These are phyloP conservation scores for Pseudois nayaur DNA, from an alignment of 2,113 vertebrate species.

Conservation along the genomic window DNA sequence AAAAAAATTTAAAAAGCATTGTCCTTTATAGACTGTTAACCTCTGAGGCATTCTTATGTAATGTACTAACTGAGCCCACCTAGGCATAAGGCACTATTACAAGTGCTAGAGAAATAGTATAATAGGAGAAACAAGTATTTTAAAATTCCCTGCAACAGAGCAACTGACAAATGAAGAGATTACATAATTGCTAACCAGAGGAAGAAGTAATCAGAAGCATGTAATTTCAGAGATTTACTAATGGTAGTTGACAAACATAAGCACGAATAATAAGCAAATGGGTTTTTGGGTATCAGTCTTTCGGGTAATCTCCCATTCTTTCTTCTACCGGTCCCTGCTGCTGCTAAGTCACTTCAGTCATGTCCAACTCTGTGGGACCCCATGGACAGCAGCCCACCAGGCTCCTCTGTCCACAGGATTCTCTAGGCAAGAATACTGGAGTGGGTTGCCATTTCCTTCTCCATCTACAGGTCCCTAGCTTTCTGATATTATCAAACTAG, in stretches of 20 bases:
- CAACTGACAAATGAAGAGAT: neutral
- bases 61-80: neutral
- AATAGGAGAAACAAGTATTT: neutral
- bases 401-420: neutral
- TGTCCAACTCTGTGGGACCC: neutral
- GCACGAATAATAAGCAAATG: neutral
- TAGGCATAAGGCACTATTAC: neutral
- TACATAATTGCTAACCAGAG: neutral
- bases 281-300: neutral
- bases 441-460: neutral
- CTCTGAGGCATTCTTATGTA: conserved; percentile 4
- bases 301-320: neutral
- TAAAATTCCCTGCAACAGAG: neutral
- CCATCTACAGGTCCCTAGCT: neutral
- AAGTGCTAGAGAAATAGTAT: neutral
- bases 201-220: conserved; percentile 11
- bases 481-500: neutral
- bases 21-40: neutral
- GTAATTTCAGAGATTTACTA: neutral
- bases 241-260: conserved; percentile 10
- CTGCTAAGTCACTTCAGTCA: neutral
- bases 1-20: neutral
- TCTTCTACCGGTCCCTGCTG: neutral
- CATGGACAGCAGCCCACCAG: neutral
- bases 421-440: neutral